A percentile compares a stretch with the other conserved stretches of the same genome.
Evolutionary conservation across 2,888 invertebrate species (phyloP).

Genomic region (Lacanobia wlatinum): DNA sequence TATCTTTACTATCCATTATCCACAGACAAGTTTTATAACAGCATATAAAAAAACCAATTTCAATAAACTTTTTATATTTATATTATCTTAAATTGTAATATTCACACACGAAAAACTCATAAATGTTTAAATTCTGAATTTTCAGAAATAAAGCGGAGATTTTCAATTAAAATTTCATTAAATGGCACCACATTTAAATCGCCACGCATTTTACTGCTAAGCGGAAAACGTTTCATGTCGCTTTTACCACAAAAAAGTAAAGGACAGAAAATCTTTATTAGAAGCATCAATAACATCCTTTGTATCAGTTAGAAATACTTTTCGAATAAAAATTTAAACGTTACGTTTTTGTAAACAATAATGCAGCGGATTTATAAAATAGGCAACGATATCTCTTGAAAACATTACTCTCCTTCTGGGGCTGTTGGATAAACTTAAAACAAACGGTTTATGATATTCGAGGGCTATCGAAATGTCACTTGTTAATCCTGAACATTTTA

Average conservation of each 20-base stretch:
- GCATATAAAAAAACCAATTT: too few relatives aligned
- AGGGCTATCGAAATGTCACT: too few relatives aligned
- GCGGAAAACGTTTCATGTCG: constrained; percentile 18
- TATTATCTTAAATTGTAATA: not conserved
- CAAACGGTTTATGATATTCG: too few relatives aligned
- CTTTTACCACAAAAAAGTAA: constrained; percentile 10
- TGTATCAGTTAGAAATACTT: not conserved
- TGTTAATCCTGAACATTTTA: too few relatives aligned
- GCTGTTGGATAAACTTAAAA: too few relatives aligned
- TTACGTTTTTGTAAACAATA: too few relatives aligned
- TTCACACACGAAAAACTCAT: constrained; percentile 1
- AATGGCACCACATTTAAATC: constrained; percentile 51
- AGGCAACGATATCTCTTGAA: too few relatives aligned
- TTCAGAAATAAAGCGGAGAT: constrained; percentile 32
- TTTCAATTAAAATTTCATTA: constrained; percentile 53
- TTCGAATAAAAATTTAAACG: too few relatives aligned
- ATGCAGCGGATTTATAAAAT: too few relatives aligned
- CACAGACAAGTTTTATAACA: too few relatives aligned
- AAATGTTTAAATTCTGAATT: constrained; percentile 23
- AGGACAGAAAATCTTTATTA: constrained; percentile 19
- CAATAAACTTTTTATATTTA: too few relatives aligned
- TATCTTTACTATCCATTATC: too few relatives aligned
- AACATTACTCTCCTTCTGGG: not conserved
- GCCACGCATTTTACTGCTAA: constrained; percentile 46
- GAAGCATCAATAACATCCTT: not conserved